Evolutionary conservation across 35 echinoderm and acorn worm species (phyloP), one percentile per base, ranked within the genome.

Genomic region (Ophiothrix spiculata): DNA sequence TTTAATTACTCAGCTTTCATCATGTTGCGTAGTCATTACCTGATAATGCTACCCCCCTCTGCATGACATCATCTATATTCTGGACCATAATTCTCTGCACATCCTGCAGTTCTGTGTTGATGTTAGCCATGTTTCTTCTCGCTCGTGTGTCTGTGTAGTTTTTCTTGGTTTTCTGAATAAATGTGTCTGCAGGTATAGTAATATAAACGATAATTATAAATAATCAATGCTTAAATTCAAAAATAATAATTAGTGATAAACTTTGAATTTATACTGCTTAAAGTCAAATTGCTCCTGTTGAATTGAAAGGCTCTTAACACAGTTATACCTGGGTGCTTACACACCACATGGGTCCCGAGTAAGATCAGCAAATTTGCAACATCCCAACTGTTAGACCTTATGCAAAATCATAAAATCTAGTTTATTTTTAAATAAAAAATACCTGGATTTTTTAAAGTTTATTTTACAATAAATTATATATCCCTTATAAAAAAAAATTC

Each of bases 51-150:
- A 98, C 87, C 8, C 95, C 95, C 77, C 95, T 98, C 79, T 93
- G 88, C 91, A 98, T 94, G 84, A 98, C 95, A 89, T 98, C 95
- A 89, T 98, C 95, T 46, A 98, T 98, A 85, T 98, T 98, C 84
- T 98, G 95, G 16, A 98, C 95, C 95, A 98, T 98, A 33, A 98
- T 98, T 75, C 90, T 98, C 64, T 98, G 95, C 56, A 98, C 95
- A 88, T 92, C 95, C 49, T 98, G 95, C 39, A 98, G 80, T 42
- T 98, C 95, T 85, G 79, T 87, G 88, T 98, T 98, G 75, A 98
- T 91, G 39, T 88, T 87, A 29, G 79, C 56, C 25, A 94, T 46
- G 46, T 89, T 90, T 45, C 95, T 77, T 23, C 91, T 87, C 38
- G 87, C 82, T 74, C 91, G 36, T 56, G 88, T 93, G 73, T 98